Evolutionary conservation across 2,888 invertebrate species (phyloP), one percentile per base, ranked within the genome.

Genomic region (Axea sp.): DNA sequence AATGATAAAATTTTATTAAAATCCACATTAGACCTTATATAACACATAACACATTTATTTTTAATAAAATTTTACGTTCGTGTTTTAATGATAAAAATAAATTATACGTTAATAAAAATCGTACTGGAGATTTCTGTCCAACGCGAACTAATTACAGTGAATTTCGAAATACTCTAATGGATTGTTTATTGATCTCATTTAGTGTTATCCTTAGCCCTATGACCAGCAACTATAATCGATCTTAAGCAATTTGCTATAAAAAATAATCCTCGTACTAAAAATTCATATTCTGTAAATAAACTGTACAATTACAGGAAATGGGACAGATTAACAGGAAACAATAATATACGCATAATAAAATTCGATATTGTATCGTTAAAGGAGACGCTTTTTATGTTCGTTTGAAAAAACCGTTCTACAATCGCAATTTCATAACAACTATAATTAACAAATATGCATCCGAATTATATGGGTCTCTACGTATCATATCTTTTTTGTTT

Each of bases 261-360:
- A 62, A 62, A 39, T 41, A 15, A 30, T 31, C 7, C 7, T 24
- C 26, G 49, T 22, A 49, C 41, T 64, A 62, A 62, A 72, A 57
- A 49, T 33, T 6, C 22, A 41, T 57, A 39, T 28, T 65, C 39
- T 17, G n/a, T 39, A 51, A 60, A 67, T 60, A 60, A 73, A 67
- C 60, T 12, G 7, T 45, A 51, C 53, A 33, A 43, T 67, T 47
- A 31, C 67, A 73, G 73, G 73, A 73, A 73, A 49, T 37, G 3
- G 53, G 60, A 67, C 39, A 67, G 67, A 73, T 67, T 73, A 68
- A 67, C 73, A 73, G 73, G 73, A 73, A 73, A 67, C 57, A 67
- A 73, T 73, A 73, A 73, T 73, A 59, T 60, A 73, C 73, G 73
- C 67, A 22, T 67, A 73, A 73, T 73, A 73, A 73, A 73, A 60